Base-by-base conservation (phyloP, 2,888 invertebrate genomes). In the Heteropelma amictum region DNA sequence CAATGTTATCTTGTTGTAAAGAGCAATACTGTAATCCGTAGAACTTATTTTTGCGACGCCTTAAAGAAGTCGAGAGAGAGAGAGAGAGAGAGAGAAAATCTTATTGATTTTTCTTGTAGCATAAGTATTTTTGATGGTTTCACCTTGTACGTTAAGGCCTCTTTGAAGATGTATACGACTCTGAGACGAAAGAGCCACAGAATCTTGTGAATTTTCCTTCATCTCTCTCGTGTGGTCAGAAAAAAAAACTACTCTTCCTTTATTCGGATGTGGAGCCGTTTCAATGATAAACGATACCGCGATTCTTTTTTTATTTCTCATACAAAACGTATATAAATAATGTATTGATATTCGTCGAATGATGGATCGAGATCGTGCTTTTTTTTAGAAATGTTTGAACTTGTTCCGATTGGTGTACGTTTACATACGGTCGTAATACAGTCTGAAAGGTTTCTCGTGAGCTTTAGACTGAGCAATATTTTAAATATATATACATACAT, bases 1-100 rank as follows among this genome's bases (percentile, higher is more conserved):
- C 58, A 42, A 72, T 76, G 68, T 72, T 76, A 77, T 77, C 75
- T 77, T 58, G 77, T 76, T 76, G 51, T 76, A 77, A 76, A 67
- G 63, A 68, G 53, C 53, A 72, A 72, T 58, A 53, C 23, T 58
- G 63, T 76, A 72, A 45, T 53, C 58, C 26, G 35, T 63, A 68
- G 72, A 72, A 68, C 58, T 68, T 72, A 72, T 76, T 76, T 76
- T 76, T 72, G 45, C 72, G 63, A 68, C 51, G 45, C 64, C 26
- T 23, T 6, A 17, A 19, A 33, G 54, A 64, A n/a, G n/a, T n/a
- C n/a, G n/a, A n/a, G n/a, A n/a, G 30, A 53, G 26, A 28, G 14
- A 60, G 10, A 70, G 8, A 40, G 42, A n/a, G 17, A 8, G 51
- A 23, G 26, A 19, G 28, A 38, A 38, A 53, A 45, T n/a, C 49